A percentile compares a stretch with the other conserved stretches of the same genome.
Conservation (phyloP, 2,113 vertebrate genomes). For the Bettongia penicillata region DNA sequence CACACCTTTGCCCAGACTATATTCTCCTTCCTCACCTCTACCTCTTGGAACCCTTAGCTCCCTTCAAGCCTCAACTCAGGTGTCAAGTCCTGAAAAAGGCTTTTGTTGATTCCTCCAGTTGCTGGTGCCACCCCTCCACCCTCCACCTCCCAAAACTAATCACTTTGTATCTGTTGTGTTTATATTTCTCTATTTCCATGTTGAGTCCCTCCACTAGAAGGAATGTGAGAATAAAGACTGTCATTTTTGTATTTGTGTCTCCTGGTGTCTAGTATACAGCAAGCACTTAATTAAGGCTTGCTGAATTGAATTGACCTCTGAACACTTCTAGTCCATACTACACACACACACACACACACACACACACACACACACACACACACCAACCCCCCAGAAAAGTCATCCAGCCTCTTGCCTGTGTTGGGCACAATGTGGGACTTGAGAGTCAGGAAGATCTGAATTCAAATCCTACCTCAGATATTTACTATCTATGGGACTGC, state of each 20-base stretch:
- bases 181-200: neutral
- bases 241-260: neutral
- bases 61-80: neutral
- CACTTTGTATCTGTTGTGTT: neutral
- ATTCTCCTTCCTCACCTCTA: neutral
- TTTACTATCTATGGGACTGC: neutral
- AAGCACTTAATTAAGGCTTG: neutral
- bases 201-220: neutral
- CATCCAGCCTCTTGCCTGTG: neutral
- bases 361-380: too few species aligned
- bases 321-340: neutral
- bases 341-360: too few species aligned
- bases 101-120: neutral
- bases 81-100: neutral
- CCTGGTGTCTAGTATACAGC: neutral
- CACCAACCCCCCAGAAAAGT: neutral
- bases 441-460: neutral
- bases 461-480: neutral
- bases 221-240: neutral
- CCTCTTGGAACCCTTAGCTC: neutral
- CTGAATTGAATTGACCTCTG: neutral
- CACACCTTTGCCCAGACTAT: neutral
- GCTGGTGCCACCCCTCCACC: neutral
- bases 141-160: neutral
- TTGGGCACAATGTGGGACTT: too few species aligned